These are phyloP conservation scores for Archilochus colubris DNA, from an alignment of 2,113 vertebrate genomes.

Conservation along the genomic window DNA sequence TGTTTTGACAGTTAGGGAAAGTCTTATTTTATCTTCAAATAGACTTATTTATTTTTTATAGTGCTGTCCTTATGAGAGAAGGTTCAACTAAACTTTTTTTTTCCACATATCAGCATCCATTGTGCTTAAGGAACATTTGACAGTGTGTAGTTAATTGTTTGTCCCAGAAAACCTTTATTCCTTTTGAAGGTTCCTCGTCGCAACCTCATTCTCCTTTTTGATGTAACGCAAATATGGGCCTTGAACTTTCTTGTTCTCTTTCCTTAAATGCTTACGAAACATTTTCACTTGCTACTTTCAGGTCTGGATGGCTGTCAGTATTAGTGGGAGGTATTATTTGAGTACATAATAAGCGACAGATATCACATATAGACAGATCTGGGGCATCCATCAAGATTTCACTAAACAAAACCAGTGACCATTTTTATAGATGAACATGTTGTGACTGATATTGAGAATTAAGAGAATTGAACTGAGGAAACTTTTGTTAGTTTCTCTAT, in stretches of 20 bases:
- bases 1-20: neutral
- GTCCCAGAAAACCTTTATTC: neutral
- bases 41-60: neutral
- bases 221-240: neutral
- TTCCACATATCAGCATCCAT: neutral
- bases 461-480: neutral
- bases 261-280: neutral
- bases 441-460: neutral
- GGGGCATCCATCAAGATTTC: neutral
- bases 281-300: neutral
- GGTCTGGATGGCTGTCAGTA: neutral
- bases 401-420: neutral
- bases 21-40: neutral
- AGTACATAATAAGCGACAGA: neutral
- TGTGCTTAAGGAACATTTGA: neutral
- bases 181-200: neutral
- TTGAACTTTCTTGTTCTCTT: neutral
- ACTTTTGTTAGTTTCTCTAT: constrained; percentile 29
- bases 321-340: neutral
- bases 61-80: neutral
- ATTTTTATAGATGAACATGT: neutral
- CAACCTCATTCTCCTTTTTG: neutral
- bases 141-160: neutral
- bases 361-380: neutral
- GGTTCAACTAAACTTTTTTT: neutral